A percentile compares a stretch with the other conserved stretches of the same genome.
Evolutionary conservation across 2,888 invertebrate genomes (phyloP).

Genomic region (Eledona agricola): DNA sequence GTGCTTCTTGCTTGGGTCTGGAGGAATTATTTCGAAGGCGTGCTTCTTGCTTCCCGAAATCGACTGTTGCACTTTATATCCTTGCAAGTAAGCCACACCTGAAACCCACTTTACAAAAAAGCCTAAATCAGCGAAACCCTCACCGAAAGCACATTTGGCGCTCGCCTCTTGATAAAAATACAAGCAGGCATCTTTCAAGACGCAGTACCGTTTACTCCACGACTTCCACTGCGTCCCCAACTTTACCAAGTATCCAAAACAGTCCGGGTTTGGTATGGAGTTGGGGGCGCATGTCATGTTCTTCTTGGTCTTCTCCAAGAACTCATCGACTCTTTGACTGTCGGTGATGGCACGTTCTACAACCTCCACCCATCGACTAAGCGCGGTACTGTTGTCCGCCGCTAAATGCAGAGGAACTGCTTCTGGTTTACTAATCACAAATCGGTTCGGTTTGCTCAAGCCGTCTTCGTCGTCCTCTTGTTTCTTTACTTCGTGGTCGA

Average conservation of each 20-base stretch:
- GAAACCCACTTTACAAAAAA: constrained; percentile 40
- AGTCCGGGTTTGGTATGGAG: constrained; percentile 84
- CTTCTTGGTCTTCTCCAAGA: constrained; percentile 80
- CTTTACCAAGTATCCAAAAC: constrained; percentile 92
- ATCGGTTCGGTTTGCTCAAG: constrained; percentile 71
- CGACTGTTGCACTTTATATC: constrained; percentile 88
- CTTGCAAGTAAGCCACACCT: constrained; percentile 95
- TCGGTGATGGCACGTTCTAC: constrained; percentile 80
- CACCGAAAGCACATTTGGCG: constrained; percentile 89
- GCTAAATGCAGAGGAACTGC: constrained; percentile 79
- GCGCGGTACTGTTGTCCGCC: constrained; percentile 77
- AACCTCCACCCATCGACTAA: constrained; percentile 68
- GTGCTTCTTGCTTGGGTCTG: constrained; percentile 85
- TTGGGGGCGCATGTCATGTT: constrained; percentile 84
- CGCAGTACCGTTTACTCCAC: constrained; percentile 93
- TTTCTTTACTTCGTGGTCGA: constrained; percentile 78
- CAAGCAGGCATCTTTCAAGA: constrained; percentile 92
- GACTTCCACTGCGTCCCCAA: constrained; percentile 86
- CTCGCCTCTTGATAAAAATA: constrained; percentile 92
- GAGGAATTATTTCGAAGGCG: constrained; percentile 90
- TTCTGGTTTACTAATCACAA: constrained; percentile 77
- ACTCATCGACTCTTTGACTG: constrained; percentile 65
- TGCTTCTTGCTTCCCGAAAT: constrained; percentile 88
- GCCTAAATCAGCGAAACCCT: constrained; percentile 43
- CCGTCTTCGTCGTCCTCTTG: constrained; percentile 69